These are phyloP conservation scores for Onychomys arenicola DNA, from an alignment of 2,797 vertebrate species.

Conservation along the genomic window DNA sequence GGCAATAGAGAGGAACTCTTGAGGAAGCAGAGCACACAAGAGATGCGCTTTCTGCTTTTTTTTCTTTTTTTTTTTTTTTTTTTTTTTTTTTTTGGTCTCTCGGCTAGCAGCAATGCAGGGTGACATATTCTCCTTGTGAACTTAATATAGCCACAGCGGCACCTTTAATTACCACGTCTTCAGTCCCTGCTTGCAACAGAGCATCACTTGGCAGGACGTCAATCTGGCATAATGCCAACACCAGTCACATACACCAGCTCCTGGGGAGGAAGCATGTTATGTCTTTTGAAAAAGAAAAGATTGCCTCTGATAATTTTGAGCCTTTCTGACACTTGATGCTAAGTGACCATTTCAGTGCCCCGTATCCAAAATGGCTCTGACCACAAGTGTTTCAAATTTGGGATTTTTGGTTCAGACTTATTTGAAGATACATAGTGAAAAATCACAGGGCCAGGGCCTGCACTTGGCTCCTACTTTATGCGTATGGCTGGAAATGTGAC, in stretches of 20 bases:
- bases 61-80: too few relatives aligned
- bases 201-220: background rate
- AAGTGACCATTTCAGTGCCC: background rate
- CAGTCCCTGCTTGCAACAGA: conserved; percentile 5
- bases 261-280: background rate
- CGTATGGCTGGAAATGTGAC: background rate
- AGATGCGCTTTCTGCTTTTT: background rate
- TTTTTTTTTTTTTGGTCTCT: background rate
- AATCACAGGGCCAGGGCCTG: background rate
- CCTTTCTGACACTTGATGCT: conserved; percentile 35
- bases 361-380: background rate
- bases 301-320: conserved; percentile 42
- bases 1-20: background rate
- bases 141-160: background rate
- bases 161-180: conserved; percentile 57
- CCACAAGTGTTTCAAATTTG: background rate
- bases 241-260: conserved; percentile 51
- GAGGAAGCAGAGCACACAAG: conserved; percentile 8
- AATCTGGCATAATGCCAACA: conserved; percentile 40
- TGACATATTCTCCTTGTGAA: background rate
- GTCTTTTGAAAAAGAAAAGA: background rate
- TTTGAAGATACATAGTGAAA: background rate
- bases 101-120: background rate
- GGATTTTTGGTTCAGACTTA: background rate
- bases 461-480: background rate